These are phyloP conservation scores for Cephalopterus ornatus DNA, from an alignment of 2,113 vertebrate genomes.

Conservation along the genomic window DNA sequence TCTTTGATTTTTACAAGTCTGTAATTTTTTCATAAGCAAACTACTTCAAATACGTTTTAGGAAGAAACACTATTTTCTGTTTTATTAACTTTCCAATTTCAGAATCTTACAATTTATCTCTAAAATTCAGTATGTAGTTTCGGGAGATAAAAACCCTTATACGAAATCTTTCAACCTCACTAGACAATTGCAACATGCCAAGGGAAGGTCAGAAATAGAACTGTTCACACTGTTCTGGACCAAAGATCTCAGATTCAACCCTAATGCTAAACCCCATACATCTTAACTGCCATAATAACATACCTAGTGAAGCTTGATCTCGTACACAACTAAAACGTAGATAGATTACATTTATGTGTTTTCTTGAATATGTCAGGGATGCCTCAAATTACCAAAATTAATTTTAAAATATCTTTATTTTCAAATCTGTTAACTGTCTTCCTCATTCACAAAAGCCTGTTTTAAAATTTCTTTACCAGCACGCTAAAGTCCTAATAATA, in stretches of 20 bases:
- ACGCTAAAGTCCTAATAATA: neutral
- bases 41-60: neutral
- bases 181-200: neutral
- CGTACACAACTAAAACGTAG: neutral
- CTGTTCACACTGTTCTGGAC: neutral
- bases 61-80: neutral
- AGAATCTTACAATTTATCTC: neutral
- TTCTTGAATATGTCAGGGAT: neutral
- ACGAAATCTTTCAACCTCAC: neutral
- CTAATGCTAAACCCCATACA: neutral
- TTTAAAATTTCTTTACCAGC: neutral
- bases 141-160: neutral
- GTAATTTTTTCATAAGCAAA: neutral
- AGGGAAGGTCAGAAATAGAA: neutral
- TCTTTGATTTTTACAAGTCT: neutral
- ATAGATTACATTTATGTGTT: neutral
- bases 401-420: neutral
- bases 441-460: neutral
- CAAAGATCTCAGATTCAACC: neutral
- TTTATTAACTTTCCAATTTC: neutral
- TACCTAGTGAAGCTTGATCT: neutral
- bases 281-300: neutral
- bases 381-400: neutral
- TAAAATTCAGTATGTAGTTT: neutral
- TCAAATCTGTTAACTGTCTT: neutral